Conservation (phyloP, 1,140 invertebrate species). For the Pachyrhynchus sulphureomaculatus region DNA sequence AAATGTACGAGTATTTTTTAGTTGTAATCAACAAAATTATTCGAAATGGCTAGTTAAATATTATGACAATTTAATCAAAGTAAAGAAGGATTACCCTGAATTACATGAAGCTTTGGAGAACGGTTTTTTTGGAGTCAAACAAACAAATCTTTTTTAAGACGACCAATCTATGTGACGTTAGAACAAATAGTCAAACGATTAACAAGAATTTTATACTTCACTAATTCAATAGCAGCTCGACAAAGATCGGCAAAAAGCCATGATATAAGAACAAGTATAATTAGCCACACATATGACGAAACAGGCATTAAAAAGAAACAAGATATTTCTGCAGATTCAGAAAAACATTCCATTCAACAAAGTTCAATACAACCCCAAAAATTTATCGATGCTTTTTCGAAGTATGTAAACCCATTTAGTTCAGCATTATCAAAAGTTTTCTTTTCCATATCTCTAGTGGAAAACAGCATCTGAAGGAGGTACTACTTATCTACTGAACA, state of each 20-base stretch:
- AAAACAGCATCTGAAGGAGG: conserved; percentile 30
- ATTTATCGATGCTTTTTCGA: conserved; percentile 26
- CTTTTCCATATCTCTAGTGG: conserved; percentile 33
- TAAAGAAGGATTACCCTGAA: conserved; percentile 35
- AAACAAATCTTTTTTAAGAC: conserved; percentile 38
- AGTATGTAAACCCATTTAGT: conserved; percentile 28
- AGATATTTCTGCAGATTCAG: conserved; percentile 32
- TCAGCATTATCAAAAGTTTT: conserved; percentile 4
- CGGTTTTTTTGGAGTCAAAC: conserved; percentile 36
- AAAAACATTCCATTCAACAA: conserved; percentile 26
- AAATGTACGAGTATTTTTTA: conserved; percentile 38
- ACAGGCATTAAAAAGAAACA: conserved; percentile 4
- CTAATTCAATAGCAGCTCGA: conserved; percentile 33
- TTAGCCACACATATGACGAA: conserved; percentile 11
- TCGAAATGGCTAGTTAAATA: conserved; percentile 28
- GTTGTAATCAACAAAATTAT: conserved; percentile 32
- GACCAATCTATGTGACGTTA: conserved; percentile 40
- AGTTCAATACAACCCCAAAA: too few relatives aligned
- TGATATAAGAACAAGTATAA: conserved; percentile 23
- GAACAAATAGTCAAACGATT: too few relatives aligned
- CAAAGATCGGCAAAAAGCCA: conserved; percentile 25
- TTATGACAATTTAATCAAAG: conserved; percentile 22
- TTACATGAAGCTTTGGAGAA: conserved; percentile 27
- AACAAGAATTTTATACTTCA: conserved; percentile 35
- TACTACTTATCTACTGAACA: conserved; percentile 30